Base-by-base conservation (phyloP, 1,140 invertebrate genomes). In the Oreohelix idahoensis region DNA sequence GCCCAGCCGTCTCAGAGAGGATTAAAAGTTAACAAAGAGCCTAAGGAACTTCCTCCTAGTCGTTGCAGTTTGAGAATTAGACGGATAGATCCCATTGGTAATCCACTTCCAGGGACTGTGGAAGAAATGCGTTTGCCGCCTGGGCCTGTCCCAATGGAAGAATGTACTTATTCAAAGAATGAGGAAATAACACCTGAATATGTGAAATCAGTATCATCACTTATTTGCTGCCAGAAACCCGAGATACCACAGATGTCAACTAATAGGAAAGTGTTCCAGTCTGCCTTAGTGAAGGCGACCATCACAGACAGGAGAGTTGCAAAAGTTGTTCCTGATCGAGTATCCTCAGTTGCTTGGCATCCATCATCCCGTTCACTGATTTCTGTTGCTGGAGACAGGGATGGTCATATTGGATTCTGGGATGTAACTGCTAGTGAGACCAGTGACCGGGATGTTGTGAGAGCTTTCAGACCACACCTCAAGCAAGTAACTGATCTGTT, bases 361-460 rank as follows among this genome's bases (percentile, higher is more conserved):
- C 89, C 91, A 4, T 78, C 85, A 0, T 42, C 75, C 20, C 45
- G 80, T 2, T 86, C 83, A 42, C 66, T 90, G 0, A 58, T 92
- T 23, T 84, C 85, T 66, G 86, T 83, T 36, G 88, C 87, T 13
- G 91, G 91, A n/a, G 90, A 89, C 82, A 92, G 90, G 71, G 90
- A 89, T 89, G 91, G 91, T 2, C 83, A 86, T 17, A 26, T 92
- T 26, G 91, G 90, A 75, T 83, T 92, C 17, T 90, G 88, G 88
- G 85, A 92, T 88, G 88, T 91, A 71, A 88, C 89, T 80, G 83
- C 87, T 87, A 32, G 13, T 29, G 35, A 78, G 23, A 81, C 38
- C n/a, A 66, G 73, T 39, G 77, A 82, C 32, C 63, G 86, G 32
- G 84, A 86, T 80, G 87, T 83, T 74, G 88, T 89, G n/a, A 74